Conservation (phyloP, 2,797 vertebrate genomes). For the Rhynchotus rufescens region DNA sequence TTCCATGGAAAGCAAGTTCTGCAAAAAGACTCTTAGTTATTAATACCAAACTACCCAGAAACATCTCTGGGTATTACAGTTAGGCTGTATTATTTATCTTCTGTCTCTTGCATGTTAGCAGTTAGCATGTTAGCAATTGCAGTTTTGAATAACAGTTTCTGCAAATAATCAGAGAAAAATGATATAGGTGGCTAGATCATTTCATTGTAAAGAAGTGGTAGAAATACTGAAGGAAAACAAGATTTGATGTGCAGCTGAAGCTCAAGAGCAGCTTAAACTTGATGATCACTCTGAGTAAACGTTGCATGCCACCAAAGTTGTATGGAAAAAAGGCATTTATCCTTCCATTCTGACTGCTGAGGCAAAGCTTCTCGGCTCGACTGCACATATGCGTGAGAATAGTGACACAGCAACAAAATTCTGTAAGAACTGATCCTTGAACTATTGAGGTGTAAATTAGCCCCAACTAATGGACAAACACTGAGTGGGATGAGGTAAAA, state of each 20-base stretch:
- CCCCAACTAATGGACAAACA: background rate
- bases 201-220: background rate
- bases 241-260: background rate
- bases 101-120: background rate
- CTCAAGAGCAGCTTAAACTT: background rate
- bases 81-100: background rate
- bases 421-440: background rate
- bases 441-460: background rate
- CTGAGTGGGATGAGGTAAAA: background rate
- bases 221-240: background rate
- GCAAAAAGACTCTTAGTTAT: background rate
- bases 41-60: background rate
- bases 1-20: background rate
- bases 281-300: background rate
- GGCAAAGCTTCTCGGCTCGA: background rate
- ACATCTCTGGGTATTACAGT: background rate
- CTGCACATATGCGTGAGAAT: background rate
- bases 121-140: too few relatives aligned
- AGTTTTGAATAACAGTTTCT: background rate
- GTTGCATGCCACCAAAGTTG: background rate
- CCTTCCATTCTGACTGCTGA: background rate
- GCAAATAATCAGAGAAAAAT: background rate
- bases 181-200: background rate
- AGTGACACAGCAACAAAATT: background rate
- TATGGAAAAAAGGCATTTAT: background rate